A percentile compares a stretch with the other conserved stretches of the same genome.
Evolutionary conservation across 2,797 vertebrate species (phyloP).

Genomic region (Anguilla marmorata): DNA sequence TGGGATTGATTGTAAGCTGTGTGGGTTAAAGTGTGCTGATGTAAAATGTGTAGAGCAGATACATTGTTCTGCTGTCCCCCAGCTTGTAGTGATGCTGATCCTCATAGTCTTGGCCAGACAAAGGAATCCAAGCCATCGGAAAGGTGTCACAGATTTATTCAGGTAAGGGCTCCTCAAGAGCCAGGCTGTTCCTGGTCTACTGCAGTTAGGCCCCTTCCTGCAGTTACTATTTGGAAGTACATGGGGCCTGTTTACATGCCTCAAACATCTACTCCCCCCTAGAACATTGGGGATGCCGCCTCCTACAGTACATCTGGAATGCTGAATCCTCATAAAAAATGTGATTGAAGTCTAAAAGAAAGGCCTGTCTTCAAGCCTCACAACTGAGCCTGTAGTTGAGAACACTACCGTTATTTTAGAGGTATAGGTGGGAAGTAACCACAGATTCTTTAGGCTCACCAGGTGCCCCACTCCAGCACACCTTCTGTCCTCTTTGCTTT

Average conservation of each 20-base stretch:
- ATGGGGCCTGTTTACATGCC: not conserved
- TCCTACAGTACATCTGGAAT: too few species aligned
- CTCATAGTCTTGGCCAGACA: slow-evolving; percentile 79
- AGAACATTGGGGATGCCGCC: not conserved
- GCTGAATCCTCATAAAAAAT: not conserved
- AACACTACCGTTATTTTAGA: not conserved
- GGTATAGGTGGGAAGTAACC: not conserved
- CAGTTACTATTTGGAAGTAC: not conserved
- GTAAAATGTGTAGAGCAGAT: not conserved
- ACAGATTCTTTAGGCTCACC: not conserved
- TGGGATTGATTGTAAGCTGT: not conserved
- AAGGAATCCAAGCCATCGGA: slow-evolving; percentile 67
- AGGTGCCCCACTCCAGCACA: not conserved
- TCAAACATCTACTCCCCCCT: not conserved
- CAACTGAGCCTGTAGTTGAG: not conserved
- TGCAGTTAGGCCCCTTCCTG: not conserved
- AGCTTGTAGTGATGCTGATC: slow-evolving; percentile 78
- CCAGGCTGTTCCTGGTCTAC: not conserved
- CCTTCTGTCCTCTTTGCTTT: not conserved
- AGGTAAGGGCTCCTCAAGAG: slow-evolving; percentile 71
- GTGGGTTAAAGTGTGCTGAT: not conserved
- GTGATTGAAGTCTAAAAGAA: not conserved
- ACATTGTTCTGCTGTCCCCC: slow-evolving; percentile 40
- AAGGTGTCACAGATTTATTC: slow-evolving; percentile 75
- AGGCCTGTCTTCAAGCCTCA: not conserved